Conservation (phyloP, 1,140 invertebrate genomes). For the Drosophila burlai region DNA sequence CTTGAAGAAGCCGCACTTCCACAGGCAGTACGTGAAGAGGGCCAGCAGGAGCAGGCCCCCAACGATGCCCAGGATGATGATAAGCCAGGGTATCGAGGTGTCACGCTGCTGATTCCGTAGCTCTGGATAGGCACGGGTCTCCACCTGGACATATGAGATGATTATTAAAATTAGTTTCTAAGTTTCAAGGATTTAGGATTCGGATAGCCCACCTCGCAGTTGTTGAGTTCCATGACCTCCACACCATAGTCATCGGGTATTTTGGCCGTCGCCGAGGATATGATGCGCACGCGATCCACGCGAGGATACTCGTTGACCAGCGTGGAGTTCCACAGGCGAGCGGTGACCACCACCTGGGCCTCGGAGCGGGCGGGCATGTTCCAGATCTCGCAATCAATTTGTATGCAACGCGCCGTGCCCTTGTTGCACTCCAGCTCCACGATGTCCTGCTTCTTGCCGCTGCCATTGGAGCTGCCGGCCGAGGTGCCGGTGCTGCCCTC, state of each 20-base stretch:
- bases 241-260: constrained; percentile 90
- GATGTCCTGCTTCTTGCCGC: constrained; percentile 90
- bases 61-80: constrained; percentile 92
- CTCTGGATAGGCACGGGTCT: constrained; percentile 93
- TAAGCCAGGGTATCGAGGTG: constrained; percentile 91
- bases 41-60: constrained; percentile 92
- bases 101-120: constrained; percentile 89
- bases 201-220: constrained; percentile 87
- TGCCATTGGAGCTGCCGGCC: constrained; percentile 64
- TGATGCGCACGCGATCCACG: constrained; percentile 93
- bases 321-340: constrained; percentile 96
- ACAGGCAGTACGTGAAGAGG: constrained; percentile 91
- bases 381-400: constrained; percentile 92
- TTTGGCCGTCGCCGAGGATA: constrained; percentile 90
- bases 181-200: no score
- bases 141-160: constrained; percentile 87
- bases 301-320: constrained; percentile 94
- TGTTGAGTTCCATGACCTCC: constrained; percentile 89
- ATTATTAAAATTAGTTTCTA: background rate
- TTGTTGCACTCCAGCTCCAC: constrained; percentile 93
- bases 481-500: background rate
- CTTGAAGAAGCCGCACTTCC: constrained; percentile 96
- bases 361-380: constrained; percentile 90
- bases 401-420: constrained; percentile 94
- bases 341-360: constrained; percentile 91